Percentiles rank a stretch among this genome's conserved stretches.
Conservation (phyloP, 1,140 invertebrate genomes). For the Drosophila nasuta region DNA sequence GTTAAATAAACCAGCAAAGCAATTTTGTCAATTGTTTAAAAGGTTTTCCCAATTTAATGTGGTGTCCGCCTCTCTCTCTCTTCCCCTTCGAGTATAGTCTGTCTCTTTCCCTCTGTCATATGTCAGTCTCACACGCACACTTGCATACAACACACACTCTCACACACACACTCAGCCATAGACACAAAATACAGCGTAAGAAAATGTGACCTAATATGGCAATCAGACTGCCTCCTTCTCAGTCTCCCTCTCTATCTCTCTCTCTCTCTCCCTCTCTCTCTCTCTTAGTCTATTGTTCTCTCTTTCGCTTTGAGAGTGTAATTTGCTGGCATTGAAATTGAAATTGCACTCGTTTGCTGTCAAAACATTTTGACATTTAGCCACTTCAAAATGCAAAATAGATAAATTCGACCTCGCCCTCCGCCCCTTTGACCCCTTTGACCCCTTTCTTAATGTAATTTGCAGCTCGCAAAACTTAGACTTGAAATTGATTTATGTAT, state of each 20-base stretch:
- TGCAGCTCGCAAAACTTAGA: constrained; percentile 38
- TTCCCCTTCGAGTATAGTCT: neutral
- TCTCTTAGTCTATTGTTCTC: neutral
- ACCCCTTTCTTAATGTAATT: constrained; percentile 11
- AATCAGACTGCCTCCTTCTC: constrained; percentile 45
- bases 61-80: constrained; percentile 15
- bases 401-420: constrained; percentile 23
- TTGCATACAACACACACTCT: constrained; percentile 28
- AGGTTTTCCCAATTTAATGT: constrained; percentile 53
- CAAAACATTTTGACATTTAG: constrained; percentile 53
- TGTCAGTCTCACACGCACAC: constrained; percentile 40
- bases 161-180: constrained; percentile 30
- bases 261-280: constrained; percentile 10
- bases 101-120: constrained; percentile 31
- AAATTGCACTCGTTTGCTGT: constrained; percentile 65
- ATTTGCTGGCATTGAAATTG: constrained; percentile 66
- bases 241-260: constrained; percentile 1
- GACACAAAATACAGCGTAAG: constrained; percentile 16
- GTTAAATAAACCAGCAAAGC: constrained; percentile 55
- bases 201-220: constrained; percentile 62
- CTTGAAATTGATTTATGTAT: constrained; percentile 63
- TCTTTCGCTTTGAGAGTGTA: constrained; percentile 2
- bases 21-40: constrained; percentile 60
- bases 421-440: constrained; percentile 1
- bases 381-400: constrained; percentile 54